Base-by-base conservation (phyloP, 2,113 vertebrate species). In the Prinia subflava region DNA sequence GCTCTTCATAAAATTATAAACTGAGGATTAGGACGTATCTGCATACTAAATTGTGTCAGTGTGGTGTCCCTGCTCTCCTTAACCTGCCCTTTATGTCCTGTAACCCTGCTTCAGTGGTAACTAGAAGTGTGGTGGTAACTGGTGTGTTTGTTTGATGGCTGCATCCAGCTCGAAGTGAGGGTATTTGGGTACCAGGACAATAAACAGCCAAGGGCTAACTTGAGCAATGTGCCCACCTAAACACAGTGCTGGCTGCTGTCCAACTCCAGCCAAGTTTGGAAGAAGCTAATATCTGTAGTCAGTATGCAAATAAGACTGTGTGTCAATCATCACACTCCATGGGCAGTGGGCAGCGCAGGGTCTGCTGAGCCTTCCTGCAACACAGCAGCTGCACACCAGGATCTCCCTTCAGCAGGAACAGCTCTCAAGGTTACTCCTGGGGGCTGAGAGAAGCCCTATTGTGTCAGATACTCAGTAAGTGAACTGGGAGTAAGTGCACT, bases 61-160 rank as follows among this genome's bases (percentile, higher is more conserved):
- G 14, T 55, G 24, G n/a, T 76, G 30, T 62, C 35, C 21, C 16
- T 12, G 35, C 12, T 22, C 47, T 68, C 55, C 17, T 62, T 47
- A 31, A 55, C 41, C 20, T 47, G 30, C 68, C n/a, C 10, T 41
- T 47, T 62, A 31, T n/a, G 10, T 55, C 20, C 39, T 0, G 0
- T n/a, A 30, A 46, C 10, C 13, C 39, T n/a, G 19, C 6, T 41
- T 22, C 20, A 39, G 19, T 9, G 39, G 7, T 59, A 46, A 39
- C 37, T 9, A 13, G 15, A 52, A 75, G 19, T 22, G 39, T 53
- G 53, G 19, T 25, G 0, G 0, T 30, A 68, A 30, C 6, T 21
- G 28, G 20, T 46, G 23, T 39, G 16, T 41, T 53, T 39, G 24
- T 31, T 6, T 35, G 46, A 39, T n/a, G 46, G 20, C 46, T 53